A percentile compares a stretch with the other conserved stretches of the same genome.
phyloP scores from a whole-genome alignment of 35 echinoderm and acorn worm genomes.

The Amphiura filiformis region DNA sequence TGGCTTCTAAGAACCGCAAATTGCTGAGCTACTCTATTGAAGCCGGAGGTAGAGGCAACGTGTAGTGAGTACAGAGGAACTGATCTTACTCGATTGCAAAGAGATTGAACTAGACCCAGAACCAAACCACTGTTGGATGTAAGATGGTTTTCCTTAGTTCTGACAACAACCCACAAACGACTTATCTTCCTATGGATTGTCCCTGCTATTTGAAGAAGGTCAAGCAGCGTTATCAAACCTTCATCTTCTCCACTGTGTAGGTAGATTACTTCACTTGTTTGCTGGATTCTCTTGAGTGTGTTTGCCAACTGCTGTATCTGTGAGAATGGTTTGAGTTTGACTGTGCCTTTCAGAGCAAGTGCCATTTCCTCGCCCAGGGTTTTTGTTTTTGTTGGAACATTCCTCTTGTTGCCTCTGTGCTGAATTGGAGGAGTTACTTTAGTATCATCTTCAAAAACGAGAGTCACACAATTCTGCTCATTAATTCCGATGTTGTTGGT shows the following conservation, averaged over 20 bases:
- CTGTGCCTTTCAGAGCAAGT: background rate
- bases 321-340: background rate
- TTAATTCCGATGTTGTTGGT: slow-evolving; percentile 5
- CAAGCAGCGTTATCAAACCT: slow-evolving; percentile 38
- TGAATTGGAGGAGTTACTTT: too few relatives aligned
- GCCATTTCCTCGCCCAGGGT: background rate
- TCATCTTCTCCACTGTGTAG: slow-evolving; percentile 35
- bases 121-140: slow-evolving; percentile 19
- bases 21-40: background rate
- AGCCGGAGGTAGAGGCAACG: background rate
- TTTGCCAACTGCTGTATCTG: background rate
- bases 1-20: background rate
- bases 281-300: background rate
- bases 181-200: slow-evolving; percentile 43
- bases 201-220: slow-evolving; percentile 43
- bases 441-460: too few relatives aligned
- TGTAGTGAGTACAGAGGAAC: slow-evolving; percentile 34
- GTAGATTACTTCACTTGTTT: slow-evolving; percentile 38
- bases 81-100: slow-evolving; percentile 60
- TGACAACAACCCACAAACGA: slow-evolving; percentile 65
- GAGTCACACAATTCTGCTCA: too few relatives aligned
- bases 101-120: slow-evolving; percentile 53
- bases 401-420: too few relatives aligned
- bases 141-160: background rate
- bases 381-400: too few relatives aligned